phyloP scores from a whole-genome alignment of 2,888 invertebrate species.

The Nycteola revayana region DNA sequence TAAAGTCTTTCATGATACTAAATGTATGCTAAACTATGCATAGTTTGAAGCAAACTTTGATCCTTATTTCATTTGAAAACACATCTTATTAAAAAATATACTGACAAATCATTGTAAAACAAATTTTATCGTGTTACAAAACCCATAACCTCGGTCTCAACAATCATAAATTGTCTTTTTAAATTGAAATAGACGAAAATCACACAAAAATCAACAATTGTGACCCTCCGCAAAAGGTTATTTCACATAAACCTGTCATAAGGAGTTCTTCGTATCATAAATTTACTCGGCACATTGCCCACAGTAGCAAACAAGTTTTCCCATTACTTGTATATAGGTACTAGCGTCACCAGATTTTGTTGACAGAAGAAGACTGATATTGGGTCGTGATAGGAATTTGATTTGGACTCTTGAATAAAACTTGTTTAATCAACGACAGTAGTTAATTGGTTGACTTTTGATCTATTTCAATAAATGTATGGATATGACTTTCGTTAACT shows the following conservation, averaged over 20 bases:
- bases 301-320: slow-evolving; percentile 60
- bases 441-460: too few species aligned
- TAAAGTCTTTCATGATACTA: too few species aligned
- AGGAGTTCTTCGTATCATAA: slow-evolving; percentile 33
- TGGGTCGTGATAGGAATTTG: slow-evolving; percentile 7
- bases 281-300: slow-evolving; percentile 34
- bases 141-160: slow-evolving; percentile 3
- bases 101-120: slow-evolving; percentile 5
- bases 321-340: slow-evolving; percentile 61
- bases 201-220: slow-evolving; percentile 25
- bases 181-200: slow-evolving; percentile 8
- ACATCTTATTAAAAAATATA: too few species aligned
- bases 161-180: slow-evolving; percentile 11
- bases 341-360: slow-evolving; percentile 33
- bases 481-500: too few species aligned
- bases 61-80: too few species aligned
- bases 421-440: too few species aligned
- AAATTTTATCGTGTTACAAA: slow-evolving; percentile 10
- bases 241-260: slow-evolving; percentile 35
- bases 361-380: slow-evolving; percentile 24
- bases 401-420: slow-evolving; percentile 4
- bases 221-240: slow-evolving; percentile 28
- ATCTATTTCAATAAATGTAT: too few species aligned
- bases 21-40: too few species aligned
- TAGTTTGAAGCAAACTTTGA: too few species aligned